These are phyloP conservation scores for Sigmodon hispidus DNA, from an alignment of 2,113 vertebrate species.

Conservation along the genomic window DNA sequence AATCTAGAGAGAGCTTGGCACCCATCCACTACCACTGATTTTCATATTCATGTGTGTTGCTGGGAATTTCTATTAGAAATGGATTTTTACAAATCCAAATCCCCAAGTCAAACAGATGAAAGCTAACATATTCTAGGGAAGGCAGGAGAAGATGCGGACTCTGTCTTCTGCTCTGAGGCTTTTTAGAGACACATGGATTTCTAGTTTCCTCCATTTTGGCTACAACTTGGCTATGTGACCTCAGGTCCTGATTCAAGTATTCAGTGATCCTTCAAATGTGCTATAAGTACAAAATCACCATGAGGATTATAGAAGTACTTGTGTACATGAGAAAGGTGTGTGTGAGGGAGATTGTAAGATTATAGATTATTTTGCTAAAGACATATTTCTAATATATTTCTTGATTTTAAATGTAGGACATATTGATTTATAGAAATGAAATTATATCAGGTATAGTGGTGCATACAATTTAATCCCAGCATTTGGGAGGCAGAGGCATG, in stretches of 20 bases:
- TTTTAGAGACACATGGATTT: too few relatives aligned
- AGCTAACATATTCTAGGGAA: background rate
- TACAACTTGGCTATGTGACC: background rate
- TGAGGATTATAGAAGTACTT: background rate
- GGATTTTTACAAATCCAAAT: background rate
- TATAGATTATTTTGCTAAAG: constrained; percentile 12
- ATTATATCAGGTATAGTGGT: background rate
- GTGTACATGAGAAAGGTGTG: background rate
- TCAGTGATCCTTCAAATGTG: background rate
- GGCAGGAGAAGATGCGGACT: background rate
- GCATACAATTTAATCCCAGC: background rate
- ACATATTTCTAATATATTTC: background rate
- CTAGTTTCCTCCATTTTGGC: background rate
- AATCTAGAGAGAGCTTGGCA: background rate
- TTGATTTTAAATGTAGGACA: background rate
- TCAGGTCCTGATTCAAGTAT: background rate
- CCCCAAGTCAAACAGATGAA: background rate
- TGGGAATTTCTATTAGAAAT: constrained; percentile 21
- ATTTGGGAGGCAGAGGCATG: background rate
- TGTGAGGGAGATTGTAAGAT: background rate
- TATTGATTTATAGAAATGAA: constrained; percentile 26
- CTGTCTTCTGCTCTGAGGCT: background rate
- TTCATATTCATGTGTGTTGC: background rate
- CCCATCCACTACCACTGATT: background rate
- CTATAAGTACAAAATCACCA: background rate